Conservation (phyloP, 2,797 vertebrate genomes). For the Xyrichtys novacula region DNA sequence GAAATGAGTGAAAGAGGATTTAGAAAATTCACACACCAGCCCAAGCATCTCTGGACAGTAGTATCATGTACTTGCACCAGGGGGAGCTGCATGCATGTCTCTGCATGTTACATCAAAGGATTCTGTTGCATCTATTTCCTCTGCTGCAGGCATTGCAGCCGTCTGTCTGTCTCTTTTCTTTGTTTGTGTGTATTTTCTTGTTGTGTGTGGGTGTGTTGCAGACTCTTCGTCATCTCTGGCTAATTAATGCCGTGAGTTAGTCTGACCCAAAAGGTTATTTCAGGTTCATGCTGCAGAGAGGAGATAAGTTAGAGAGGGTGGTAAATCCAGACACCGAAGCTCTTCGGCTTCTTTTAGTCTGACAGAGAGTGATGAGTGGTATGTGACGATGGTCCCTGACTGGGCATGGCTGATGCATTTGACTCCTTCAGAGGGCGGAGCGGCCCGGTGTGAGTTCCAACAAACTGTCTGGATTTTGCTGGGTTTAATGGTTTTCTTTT, state of each 20-base stretch:
- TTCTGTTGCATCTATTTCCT: constrained; percentile 10
- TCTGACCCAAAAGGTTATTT: constrained; percentile 14
- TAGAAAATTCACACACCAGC: background rate
- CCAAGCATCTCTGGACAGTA: background rate
- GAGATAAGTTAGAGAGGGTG: background rate
- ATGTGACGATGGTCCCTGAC: constrained; percentile 8
- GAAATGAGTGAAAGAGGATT: constrained; percentile 17
- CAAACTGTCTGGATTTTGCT: constrained; percentile 5
- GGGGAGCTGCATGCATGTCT: constrained; percentile 56
- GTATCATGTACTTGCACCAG: constrained; percentile 62
- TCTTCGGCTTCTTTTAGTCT: constrained; percentile 2
- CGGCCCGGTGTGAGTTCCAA: constrained; percentile 9
- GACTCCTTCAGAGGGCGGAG: background rate
- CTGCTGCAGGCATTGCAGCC: constrained; percentile 11
- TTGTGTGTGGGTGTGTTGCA: constrained; percentile 9
- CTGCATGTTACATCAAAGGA: constrained; percentile 11
- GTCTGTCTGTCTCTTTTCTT: background rate
- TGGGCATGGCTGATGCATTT: constrained; percentile 25
- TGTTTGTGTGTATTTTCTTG: constrained; percentile 4
- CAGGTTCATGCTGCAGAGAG: constrained; percentile 15
- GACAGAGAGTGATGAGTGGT: constrained; percentile 2
- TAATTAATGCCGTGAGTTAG: constrained; percentile 10
- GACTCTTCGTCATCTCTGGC: constrained; percentile 13
- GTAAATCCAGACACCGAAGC: constrained; percentile 23
- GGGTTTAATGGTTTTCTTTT: constrained; percentile 8